These are phyloP conservation scores for Rhabditoides inermis DNA, from an alignment of 2,888 invertebrate species.

Conservation along the genomic window DNA sequence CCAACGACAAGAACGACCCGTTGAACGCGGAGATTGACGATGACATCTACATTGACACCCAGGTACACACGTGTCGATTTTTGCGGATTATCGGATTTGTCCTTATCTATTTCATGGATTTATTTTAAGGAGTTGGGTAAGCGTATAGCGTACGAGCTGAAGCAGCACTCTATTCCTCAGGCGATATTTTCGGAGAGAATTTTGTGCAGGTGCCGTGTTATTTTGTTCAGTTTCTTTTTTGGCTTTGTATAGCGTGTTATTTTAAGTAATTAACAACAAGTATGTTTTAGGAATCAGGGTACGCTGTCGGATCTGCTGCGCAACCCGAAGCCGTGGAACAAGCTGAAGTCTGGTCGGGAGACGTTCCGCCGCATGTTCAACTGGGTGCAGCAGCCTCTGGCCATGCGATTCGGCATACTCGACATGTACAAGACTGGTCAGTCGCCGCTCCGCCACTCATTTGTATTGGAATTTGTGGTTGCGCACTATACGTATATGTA, in stretches of 20 bases:
- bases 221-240: background rate
- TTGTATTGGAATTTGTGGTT: too few species aligned
- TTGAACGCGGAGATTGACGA: constrained; percentile 50
- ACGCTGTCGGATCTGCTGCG: constrained; percentile 90
- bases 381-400: constrained; percentile 98
- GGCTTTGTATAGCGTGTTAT: background rate
- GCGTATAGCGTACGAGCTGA: constrained; percentile 92
- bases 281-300: constrained; percentile 66
- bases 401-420: too few species aligned
- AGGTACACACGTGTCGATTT: too few species aligned
- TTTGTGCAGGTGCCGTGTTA: constrained; percentile 66
- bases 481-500: too few species aligned
- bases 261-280: background rate
- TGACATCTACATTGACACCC: constrained; percentile 52
- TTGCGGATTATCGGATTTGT: too few species aligned
- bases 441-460: too few species aligned
- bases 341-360: constrained; percentile 95
- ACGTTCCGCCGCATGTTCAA: constrained; percentile 97
- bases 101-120: background rate
- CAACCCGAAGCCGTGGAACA: constrained; percentile 99
- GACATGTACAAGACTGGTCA: too few species aligned
- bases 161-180: constrained; percentile 83
- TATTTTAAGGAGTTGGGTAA: constrained; percentile 73
- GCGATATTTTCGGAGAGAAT: constrained; percentile 98
- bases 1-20: constrained; percentile 41